A percentile compares a stretch with the other conserved stretches of the same genome.
These are phyloP conservation scores for Lophotriccus pileatus DNA, from an alignment of 2,797 vertebrate genomes.

Conservation along the genomic window DNA sequence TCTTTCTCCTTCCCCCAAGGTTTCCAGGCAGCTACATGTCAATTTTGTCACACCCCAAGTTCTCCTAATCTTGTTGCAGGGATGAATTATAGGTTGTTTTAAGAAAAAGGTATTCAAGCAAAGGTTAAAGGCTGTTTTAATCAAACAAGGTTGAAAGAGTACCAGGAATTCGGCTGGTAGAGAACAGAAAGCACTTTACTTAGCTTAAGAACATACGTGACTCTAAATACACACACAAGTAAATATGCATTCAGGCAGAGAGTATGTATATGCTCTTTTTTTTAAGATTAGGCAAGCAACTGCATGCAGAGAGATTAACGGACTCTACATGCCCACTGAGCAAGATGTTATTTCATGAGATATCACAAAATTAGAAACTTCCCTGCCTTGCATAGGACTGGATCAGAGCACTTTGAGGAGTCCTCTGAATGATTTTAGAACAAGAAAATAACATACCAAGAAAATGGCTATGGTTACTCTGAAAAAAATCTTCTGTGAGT, in stretches of 20 bases:
- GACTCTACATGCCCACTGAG: background rate
- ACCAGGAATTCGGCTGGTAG: conserved; percentile 33
- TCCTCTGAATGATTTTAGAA: background rate
- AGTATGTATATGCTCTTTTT: background rate
- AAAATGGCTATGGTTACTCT: background rate
- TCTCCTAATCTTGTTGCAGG: conserved; percentile 21
- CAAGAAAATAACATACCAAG: background rate
- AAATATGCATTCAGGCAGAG: background rate
- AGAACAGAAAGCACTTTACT: conserved; percentile 40
- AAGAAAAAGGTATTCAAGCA: conserved; percentile 35
- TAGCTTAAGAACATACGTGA: background rate
- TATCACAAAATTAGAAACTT: background rate
- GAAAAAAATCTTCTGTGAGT: background rate
- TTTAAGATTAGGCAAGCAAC: background rate
- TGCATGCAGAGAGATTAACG: conserved; percentile 24
- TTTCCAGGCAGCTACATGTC: conserved; percentile 20
- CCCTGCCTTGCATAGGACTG: background rate
- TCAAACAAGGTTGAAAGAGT: conserved; percentile 57
- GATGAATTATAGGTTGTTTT: conserved; percentile 31
- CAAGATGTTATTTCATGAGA: background rate
- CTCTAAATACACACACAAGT: background rate
- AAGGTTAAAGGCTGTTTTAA: conserved; percentile 53
- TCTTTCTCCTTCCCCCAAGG: background rate
- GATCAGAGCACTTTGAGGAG: background rate
- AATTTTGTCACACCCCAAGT: conserved; percentile 24